Percentiles rank a stretch among this genome's conserved stretches.
Evolutionary conservation across 1,140 invertebrate species (phyloP).

Genomic region (Venustaconcha ellipsiformis): DNA sequence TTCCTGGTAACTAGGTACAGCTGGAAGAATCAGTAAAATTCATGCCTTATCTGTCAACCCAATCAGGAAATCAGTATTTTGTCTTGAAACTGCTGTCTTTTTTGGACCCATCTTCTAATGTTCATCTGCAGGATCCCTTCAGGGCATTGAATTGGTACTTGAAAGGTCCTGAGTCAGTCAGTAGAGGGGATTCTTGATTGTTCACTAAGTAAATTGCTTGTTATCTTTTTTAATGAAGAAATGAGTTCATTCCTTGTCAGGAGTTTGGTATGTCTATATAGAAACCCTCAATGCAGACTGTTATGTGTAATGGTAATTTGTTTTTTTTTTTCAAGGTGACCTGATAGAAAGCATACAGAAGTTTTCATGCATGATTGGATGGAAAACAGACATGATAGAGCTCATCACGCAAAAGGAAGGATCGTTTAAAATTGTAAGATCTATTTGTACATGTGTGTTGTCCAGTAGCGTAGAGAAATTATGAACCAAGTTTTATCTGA

Average conservation of each 20-base stretch:
- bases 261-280: neutral
- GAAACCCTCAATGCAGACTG: neutral
- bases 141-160: no score
- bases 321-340: conserved; percentile 52
- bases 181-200: no score
- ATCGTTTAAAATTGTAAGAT: conserved; percentile 47
- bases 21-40: no score
- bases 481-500: no score
- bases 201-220: neutral
- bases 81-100: no score
- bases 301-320: neutral
- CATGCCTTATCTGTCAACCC: no score
- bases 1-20: no score
- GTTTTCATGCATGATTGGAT: conserved; percentile 56
- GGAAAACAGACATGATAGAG: conserved; percentile 58
- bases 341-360: conserved; percentile 53
- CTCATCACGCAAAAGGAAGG: conserved; percentile 56
- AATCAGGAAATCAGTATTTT: no score
- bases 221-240: neutral
- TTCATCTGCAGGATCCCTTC: no score
- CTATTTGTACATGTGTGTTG: neutral
- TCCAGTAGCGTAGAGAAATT: no score
- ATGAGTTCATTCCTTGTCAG: neutral
- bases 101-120: no score
- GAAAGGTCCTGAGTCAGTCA: no score